Evolutionary conservation across 2,797 vertebrate species (phyloP), one percentile per base, ranked within the genome.

Genomic region (Bradypodion pumilum): DNA sequence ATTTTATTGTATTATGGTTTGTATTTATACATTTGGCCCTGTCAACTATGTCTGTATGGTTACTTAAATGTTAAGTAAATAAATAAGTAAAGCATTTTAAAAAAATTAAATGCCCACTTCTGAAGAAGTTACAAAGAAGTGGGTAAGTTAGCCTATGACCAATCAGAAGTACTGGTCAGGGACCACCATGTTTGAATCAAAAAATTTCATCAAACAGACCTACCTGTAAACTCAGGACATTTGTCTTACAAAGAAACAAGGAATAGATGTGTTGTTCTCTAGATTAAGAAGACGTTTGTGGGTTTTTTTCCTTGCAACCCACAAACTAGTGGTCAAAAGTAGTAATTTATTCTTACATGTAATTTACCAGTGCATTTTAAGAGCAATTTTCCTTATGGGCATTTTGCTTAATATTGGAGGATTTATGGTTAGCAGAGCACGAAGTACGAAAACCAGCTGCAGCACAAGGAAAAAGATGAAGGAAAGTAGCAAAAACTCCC

Each of bases 221-320:
- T 25, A 76, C 35, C 12, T 76, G 56, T 40, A 37, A 19, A 12
- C 56, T 60, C 35, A 40, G 25, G 56, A 76, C 74, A 60, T 76
- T 56, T 76, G 74, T 25, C 56, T 56, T 76, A 27, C 35, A 32
- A 76, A 60, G 23, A 60, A 78, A 78, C 75, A 78, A 78, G 75
- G 59, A 78, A 78, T 75, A 62, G 75, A 63, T 78, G 75, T 63
- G 37, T 40, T 78, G 35, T 63, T 63, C 37, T 42, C 37, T 62
- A 60, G 27, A 37, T 42, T 16, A 44, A 32, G 29, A 75, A 19
- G n/a, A 74, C 74, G 32, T 21, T n/a, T 29, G 10, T 19, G 19
- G 35, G n/a, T 56, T 56, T 56, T 2, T 15, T 21, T 52, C 21
- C 21, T 56, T 56, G 19, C 52, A 56, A 21, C 19, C 52, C 19